Base-by-base conservation (phyloP, 2,113 vertebrate species). In the Beaufortia kweichowensis region DNA sequence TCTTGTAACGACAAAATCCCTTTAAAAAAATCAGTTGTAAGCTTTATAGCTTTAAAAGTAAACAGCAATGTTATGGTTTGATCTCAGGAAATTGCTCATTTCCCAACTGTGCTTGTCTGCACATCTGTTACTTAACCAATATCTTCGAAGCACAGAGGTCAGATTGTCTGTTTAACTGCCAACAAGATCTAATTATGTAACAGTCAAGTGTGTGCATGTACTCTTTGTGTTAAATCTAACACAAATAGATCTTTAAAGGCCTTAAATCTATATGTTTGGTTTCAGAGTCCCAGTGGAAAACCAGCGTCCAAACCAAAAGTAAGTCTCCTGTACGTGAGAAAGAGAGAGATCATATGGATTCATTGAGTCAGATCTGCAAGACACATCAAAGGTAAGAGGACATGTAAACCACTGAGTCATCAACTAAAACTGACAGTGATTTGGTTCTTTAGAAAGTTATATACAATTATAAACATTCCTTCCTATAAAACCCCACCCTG, bases 371-470 rank as follows among this genome's bases (percentile, higher is more conserved):
- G 81, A 89, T 99, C 88, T 99, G 97, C 83, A 90, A 90, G 85
- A 96, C 93, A 0, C 97, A 99, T 90, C 91, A 90, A 83, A 93
- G 94, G 96, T 98, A 90, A 90, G 92, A 35, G 1, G 33, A 10
- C 29, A n/a, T 65, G 63, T 17, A 26, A 15, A 28, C 21, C 46
- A 19, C 15, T 48, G 15, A 48, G 19, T 53, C 15, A 53, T 53
- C n/a, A 5, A 21, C 17, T 6, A 21, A 3, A 21, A 21, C 9
- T 21, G 4, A 8, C 48, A 1, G n/a, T n/a, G 48, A 9, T 17
- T 53, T 21, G n/a, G 48, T 0, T 6, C 6, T 53, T 53, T 11
- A 71, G 53, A 26, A 39, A 35, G 31, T 9, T 41, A 15, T 35
- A 11, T 10, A 31, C 35, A 64, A 46, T 46, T 2, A 39, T 39